A percentile compares a stretch with the other conserved stretches of the same genome.
Evolutionary conservation across 2,797 vertebrate genomes (phyloP).

Genomic region (Typhlichthys subterraneus): DNA sequence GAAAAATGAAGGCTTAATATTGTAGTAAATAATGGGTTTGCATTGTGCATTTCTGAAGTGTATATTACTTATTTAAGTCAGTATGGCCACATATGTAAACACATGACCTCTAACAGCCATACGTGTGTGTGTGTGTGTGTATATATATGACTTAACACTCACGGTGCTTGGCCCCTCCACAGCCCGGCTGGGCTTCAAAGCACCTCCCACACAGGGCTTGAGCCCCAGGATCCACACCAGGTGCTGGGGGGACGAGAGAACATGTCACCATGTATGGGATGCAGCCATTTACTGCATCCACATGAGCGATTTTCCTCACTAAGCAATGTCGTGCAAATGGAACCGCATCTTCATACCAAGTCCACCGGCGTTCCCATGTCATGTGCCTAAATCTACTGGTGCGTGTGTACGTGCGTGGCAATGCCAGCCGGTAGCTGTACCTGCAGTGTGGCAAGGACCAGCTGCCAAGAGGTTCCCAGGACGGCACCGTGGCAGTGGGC

Average conservation of each 20-base stretch:
- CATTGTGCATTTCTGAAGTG: too few relatives aligned
- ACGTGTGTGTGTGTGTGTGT: not conserved
- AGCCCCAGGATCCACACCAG: constrained; percentile 98
- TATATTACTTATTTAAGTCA: too few relatives aligned
- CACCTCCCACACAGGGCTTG: constrained; percentile 92
- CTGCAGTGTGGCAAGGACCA: constrained; percentile 97
- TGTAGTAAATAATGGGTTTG: too few relatives aligned
- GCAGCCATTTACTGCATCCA: too few relatives aligned
- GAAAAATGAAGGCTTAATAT: too few relatives aligned
- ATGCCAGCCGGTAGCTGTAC: constrained; percentile 66
- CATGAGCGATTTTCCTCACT: too few relatives aligned
- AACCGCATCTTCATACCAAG: too few relatives aligned
- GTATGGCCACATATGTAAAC: not conserved
- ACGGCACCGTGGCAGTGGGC: constrained; percentile 95
- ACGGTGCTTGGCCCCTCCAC: constrained; percentile 98
- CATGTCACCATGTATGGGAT: too few relatives aligned
- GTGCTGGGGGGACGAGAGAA: constrained; percentile 79
- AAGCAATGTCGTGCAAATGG: too few relatives aligned
- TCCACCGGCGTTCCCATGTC: too few relatives aligned
- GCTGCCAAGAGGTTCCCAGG: constrained; percentile 97
- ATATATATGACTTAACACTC: constrained; percentile 49
- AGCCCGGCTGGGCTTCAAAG: constrained; percentile 94
- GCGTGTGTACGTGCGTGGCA: not conserved
- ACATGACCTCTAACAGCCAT: not conserved
- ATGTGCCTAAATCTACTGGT: not conserved